Base-by-base conservation (phyloP, 2,113 vertebrate genomes). In the Lepus timidus region DNA sequence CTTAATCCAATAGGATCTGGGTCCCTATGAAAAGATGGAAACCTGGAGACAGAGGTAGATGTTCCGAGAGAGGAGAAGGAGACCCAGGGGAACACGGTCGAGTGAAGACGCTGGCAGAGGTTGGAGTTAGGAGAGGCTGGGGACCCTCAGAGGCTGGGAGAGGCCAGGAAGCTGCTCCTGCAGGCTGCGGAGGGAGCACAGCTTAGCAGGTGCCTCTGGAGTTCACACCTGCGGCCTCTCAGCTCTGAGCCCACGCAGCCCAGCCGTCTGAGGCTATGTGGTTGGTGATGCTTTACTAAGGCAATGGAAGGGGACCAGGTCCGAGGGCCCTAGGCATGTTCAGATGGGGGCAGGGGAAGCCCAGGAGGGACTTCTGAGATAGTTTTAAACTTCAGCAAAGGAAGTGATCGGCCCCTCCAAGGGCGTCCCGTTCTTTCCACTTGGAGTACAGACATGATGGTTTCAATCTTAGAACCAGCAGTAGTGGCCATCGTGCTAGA, bases 381-480 rank as follows among this genome's bases (percentile, higher is more conserved):
- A 27, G 27, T 6, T 17, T 36, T 14, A 22, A 10, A 3, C 10
- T 64, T 13, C 33, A 8, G 65, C 25, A 3, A 33, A 94, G 25
- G 27, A 2, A 12, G 9, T 11, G 27, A 7, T 10, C 4, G 27
- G 1, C 7, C 27, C 1, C 25, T 31, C 17, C 19, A 2, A 4
- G 19, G 25, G 44, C 19, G 9, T 27, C 17, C 4, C 6, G 3
- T 68, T 62, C 85, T 52, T 58, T 85, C 33, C 31, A 29, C 16
- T 65, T 52, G 17, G 19, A 74, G 65, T 11, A 8, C 39, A 67
- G 71, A 55, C 0, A 6, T 4, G 23, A n/a, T 2, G 4, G 9
- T 19, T 12, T 13, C 0, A 1, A 27, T 1, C n/a, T 44, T 14
- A 14, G 3, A 68, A 6, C 11, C 0, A 8, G 76, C 4, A 9